Base-by-base conservation (phyloP, 2,888 invertebrate species). In the Euproctis similis region DNA sequence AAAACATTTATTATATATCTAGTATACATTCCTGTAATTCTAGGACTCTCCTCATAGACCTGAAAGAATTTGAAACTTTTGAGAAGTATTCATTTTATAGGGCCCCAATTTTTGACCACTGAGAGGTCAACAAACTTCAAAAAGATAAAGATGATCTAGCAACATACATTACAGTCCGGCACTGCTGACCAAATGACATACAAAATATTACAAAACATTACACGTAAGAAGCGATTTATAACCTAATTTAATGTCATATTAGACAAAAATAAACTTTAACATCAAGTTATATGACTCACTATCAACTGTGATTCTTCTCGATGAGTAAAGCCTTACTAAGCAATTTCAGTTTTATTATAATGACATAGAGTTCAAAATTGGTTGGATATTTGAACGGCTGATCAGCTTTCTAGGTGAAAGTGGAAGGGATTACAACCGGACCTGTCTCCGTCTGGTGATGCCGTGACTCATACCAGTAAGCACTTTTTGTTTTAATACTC, bases 121-220 rank as follows among this genome's bases (percentile, higher is more conserved):
- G 21, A 21, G 9, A 3, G 21, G 21, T 21, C 21, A 10, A 10
- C 6, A 5, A 21, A 9, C 21, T 21, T n/a, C n/a, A n/a, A n/a
- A n/a, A n/a, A n/a, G n/a, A n/a, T 21, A 9, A n/a, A 9, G 6
- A 10, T 10, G 3, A 9, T 6, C 44, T 43, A 28, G 26, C 30
- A 31, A 36, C 35, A 53, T 44, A 32, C 16, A 12, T 24, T 34
- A n/a, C 24, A 37, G 39, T 46, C 35, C 31, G 53, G 59, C 56
- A 60, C 68, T 60, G 67, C 62, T 76, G 68, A 75, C 78, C 77
- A 68, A 67, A 56, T 71, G 63, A 77, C 72, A 69, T 33, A 72
- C 64, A 62, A 6, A n/a, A 8, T 19, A 49, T 70, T 71, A 69
- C 59, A 52, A 50, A 71, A 77, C 46, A 54, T 58, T 54, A 54